These are phyloP conservation scores for mouse (Mus musculus) DNA, from an alignment of 2,113 vertebrate species.

Conservation along the genomic window GRCm39 chr1:72919001-72919500, in stretches of 20 bases:
- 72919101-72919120: slow-evolving; percentile 50
- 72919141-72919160: slow-evolving; percentile 49
- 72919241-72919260: slow-evolving; percentile 8
- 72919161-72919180: slow-evolving; percentile 56
- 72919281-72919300: background rate
- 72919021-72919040: background rate
- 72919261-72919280: slow-evolving; percentile 36
- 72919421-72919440: too few relatives aligned
- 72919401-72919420: background rate
- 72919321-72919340: background rate
- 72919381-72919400: background rate
- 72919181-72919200: background rate
- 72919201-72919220: slow-evolving; percentile 16
- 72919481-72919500: background rate
- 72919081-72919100: slow-evolving; percentile 5
- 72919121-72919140: slow-evolving; percentile 51
- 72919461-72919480: background rate
- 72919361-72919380: background rate
- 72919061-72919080: slow-evolving; percentile 59
- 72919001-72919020: too few relatives aligned
- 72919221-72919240: slow-evolving; percentile 37
- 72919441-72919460: background rate
- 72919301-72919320: background rate
- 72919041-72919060: slow-evolving; percentile 55
- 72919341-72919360: background rate